Percentiles rank a stretch among this genome's conserved stretches.
These are phyloP conservation scores for Hyperoplus immaculatus DNA, from an alignment of 2,797 vertebrate species.

Conservation along the genomic window DNA sequence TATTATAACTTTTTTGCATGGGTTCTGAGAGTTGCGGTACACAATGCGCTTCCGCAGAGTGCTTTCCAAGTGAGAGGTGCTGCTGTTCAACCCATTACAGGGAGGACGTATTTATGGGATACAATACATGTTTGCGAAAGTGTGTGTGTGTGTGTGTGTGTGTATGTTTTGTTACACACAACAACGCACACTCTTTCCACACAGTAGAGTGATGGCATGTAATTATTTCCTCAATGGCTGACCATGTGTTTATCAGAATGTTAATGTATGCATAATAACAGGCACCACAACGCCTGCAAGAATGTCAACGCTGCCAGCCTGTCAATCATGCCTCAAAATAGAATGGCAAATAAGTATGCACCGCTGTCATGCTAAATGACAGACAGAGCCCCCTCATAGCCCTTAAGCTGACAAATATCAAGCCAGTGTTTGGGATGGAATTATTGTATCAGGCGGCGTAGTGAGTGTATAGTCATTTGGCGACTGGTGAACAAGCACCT, in stretches of 20 bases:
- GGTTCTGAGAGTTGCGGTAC: conserved; percentile 40
- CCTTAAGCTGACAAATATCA: conserved; percentile 87
- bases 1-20: conserved; percentile 17
- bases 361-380: conserved; percentile 89
- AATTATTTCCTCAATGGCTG: conserved; percentile 96
- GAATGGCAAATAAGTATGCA: conserved; percentile 92
- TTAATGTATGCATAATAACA: conserved; percentile 99
- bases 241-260: conserved; percentile 99
- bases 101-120: conserved; percentile 72
- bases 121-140: conserved; percentile 58
- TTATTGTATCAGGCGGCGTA: conserved; percentile 75
- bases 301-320: conserved; percentile 93
- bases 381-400: conserved; percentile 81
- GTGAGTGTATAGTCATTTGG: conserved; percentile 65
- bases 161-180: conserved; percentile 27
- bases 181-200: conserved; percentile 77
- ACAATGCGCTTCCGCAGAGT: conserved; percentile 42
- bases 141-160: conserved; percentile 8
- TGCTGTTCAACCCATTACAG: conserved; percentile 65
- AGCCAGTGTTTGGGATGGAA: conserved; percentile 68
- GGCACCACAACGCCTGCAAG: conserved; percentile 89
- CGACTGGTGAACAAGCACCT: conserved; percentile 48
- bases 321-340: conserved; percentile 96
- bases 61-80: conserved; percentile 62
- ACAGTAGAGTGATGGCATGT: conserved; percentile 92